These are phyloP conservation scores for Halcyon badia DNA, from an alignment of 2,797 vertebrate species.

Conservation along the genomic window DNA sequence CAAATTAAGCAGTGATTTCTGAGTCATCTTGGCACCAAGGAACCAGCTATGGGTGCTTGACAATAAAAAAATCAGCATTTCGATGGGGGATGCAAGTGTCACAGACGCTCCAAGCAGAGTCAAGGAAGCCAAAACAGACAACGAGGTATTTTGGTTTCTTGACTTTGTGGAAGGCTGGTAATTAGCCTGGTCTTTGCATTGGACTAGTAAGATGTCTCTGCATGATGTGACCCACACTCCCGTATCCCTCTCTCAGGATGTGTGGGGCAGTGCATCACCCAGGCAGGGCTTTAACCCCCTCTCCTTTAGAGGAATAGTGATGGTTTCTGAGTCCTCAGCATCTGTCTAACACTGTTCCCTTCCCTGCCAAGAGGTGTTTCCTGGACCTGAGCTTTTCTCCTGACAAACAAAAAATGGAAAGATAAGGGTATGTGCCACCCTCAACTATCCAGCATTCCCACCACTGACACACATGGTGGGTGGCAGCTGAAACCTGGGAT, in stretches of 20 bases:
- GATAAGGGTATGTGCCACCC: background rate
- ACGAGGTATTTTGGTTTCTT: background rate
- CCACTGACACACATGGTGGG: accelerated
- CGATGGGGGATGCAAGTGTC: background rate
- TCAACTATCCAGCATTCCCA: background rate
- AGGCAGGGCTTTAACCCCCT: background rate
- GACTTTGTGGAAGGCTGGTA: background rate
- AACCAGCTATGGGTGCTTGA: background rate
- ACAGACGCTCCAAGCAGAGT: background rate
- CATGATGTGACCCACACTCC: background rate
- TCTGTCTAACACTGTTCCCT: background rate
- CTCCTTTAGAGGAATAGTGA: background rate
- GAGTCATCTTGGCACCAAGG: background rate
- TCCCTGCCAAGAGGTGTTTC: background rate
- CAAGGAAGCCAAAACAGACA: background rate
- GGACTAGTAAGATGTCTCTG: background rate
- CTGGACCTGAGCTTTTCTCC: background rate
- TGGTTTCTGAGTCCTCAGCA: background rate
- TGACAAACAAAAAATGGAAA: background rate
- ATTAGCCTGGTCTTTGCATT: background rate
- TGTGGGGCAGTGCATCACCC: accelerated
- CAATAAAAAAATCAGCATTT: background rate
- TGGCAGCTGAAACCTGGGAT: background rate
- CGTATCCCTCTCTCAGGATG: accelerated
- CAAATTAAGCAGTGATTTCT: background rate